Evolutionary conservation across 2,888 invertebrate species (phyloP), one percentile per base, ranked within the genome.

Genomic region (Agapetus fuscipes): DNA sequence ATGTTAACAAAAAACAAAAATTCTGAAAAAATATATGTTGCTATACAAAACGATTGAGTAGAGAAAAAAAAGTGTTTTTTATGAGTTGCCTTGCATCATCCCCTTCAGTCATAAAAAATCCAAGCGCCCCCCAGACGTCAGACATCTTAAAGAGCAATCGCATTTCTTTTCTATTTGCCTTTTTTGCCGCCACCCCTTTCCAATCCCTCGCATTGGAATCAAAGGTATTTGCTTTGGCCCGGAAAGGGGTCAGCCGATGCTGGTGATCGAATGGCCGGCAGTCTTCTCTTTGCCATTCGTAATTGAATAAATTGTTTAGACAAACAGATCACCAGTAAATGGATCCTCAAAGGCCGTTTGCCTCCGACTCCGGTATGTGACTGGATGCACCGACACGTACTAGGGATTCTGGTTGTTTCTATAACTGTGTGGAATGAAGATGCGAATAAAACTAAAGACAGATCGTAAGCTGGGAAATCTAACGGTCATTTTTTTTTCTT

Each of bases 261-360:
- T 27, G n/a, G n/a, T 36, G 45, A 40, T 46, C 45, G 35, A 37
- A 40, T 36, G 40, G 30, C 20, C 39, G 17, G 16, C 13, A 12
- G 14, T 37, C 26, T 20, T 35, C 35, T 47, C 47, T 42, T 45
- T 46, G 43, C 39, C 39, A 32, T 37, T 41, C 39, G 48, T 48
- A 48, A 48, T 48, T 48, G 48, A 46, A 46, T 48, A 45, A 48
- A 48, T 46, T 48, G 48, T 45, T 48, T 45, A 48, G 41, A 48
- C 48, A 48, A 48, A 48, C 45, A 46, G 41, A 48, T 48, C 45
- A 43, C 39, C 43, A 43, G 48, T 48, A 46, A 48, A 48, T 38
- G 40, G 48, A 48, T 37, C 37, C 48, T 48, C 48, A 48, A 48
- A 48, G 48, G 48, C 30, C 41, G 45, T 45, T 43, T 45, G n/a